A percentile compares a stretch with the other conserved stretches of the same genome.
Conservation (phyloP, 1,140 invertebrate species). For the Drosophila quadrilineata region DNA sequence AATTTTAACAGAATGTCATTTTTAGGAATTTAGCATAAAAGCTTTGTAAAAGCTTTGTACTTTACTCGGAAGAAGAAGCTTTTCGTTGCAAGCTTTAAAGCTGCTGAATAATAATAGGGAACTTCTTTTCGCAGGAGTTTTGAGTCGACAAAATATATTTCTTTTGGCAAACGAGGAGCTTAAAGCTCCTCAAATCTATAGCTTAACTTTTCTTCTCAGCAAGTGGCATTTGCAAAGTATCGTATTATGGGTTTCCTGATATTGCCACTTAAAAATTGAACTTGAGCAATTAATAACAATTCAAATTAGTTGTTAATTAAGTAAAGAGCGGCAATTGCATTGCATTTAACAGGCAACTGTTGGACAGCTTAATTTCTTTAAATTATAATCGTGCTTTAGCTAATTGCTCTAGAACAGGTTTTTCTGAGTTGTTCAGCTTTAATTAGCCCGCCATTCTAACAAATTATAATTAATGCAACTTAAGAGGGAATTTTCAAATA, state of each 20-base stretch:
- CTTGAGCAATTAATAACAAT: too few relatives aligned
- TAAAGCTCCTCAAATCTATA: background rate
- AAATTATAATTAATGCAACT: constrained; percentile 19
- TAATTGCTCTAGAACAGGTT: too few relatives aligned
- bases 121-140: too few relatives aligned
- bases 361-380: background rate
- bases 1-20: too few relatives aligned
- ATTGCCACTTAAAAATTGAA: too few relatives aligned
- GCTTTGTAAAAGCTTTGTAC: too few relatives aligned
- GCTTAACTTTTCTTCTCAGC: background rate
- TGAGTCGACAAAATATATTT: background rate
- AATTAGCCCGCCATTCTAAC: background rate
- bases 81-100: background rate
- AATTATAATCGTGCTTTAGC: too few relatives aligned
- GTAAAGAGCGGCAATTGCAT: background rate
- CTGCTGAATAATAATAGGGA: too few relatives aligned
- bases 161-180: background rate
- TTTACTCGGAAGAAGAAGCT: background rate
- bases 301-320: too few relatives aligned
- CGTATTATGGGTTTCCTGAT: too few relatives aligned
- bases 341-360: background rate
- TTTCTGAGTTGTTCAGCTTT: background rate
- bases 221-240: background rate
- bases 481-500: constrained; percentile 22
- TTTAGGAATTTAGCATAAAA: too few relatives aligned